phyloP scores from a whole-genome alignment of 2,888 invertebrate genomes.

The Tholera decimalis region DNA sequence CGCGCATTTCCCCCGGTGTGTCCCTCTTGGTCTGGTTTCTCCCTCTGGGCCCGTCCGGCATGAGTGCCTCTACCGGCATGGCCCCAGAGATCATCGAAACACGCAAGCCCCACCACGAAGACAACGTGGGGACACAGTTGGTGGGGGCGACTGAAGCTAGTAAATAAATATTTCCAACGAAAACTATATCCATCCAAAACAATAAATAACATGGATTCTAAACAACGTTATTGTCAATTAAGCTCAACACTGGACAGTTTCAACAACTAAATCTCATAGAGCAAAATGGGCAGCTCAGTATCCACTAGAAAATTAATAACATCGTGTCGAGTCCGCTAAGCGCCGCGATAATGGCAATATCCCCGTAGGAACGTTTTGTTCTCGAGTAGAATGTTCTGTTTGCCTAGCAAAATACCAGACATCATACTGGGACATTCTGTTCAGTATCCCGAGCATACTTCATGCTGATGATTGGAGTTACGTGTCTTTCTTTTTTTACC shows the following conservation, averaged over 20 bases:
- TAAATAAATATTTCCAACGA: no score
- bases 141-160: no score
- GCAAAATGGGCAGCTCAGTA: background rate
- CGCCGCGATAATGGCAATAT: conserved; percentile 50
- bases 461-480: conserved; percentile 19
- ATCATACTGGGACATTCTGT: conserved; percentile 19
- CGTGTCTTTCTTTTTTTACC: conserved; percentile 3
- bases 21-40: no score
- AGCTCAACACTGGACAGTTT: background rate
- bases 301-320: conserved; percentile 55
- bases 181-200: no score
- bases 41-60: no score
- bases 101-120: no score
- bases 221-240: background rate
- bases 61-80: no score
- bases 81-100: no score
- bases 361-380: conserved; percentile 52
- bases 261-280: conserved; percentile 29
- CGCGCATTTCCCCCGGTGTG: no score
- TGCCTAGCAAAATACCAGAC: conserved; percentile 40
- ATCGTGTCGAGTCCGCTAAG: conserved; percentile 31
- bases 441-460: conserved; percentile 25
- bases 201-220: background rate
- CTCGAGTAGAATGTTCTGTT: conserved; percentile 24
- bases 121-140: no score